These are phyloP conservation scores for Pao palembangensis DNA, from an alignment of 2,113 vertebrate species.

Conservation along the genomic window DNA sequence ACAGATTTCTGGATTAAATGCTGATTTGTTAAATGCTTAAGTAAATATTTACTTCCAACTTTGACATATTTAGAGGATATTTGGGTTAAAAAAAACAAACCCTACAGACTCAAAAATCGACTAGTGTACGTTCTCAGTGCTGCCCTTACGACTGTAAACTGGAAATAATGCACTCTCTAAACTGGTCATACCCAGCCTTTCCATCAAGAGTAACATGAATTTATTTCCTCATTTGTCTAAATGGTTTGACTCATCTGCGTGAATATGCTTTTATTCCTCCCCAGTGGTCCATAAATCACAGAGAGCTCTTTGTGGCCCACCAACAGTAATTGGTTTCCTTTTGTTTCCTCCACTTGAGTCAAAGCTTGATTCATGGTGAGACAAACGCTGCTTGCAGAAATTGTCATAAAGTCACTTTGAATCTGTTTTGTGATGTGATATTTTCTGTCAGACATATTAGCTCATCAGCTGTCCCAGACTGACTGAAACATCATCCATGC, in stretches of 20 bases:
- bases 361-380: conserved; percentile 57
- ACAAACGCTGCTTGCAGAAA: conserved; percentile 45
- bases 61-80: conserved; percentile 40
- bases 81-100: conserved; percentile 42
- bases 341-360: conserved; percentile 53
- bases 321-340: conserved; percentile 49
- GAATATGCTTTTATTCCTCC: conserved; percentile 68
- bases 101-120: too few relatives aligned
- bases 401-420: conserved; percentile 40
- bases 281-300: conserved; percentile 63
- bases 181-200: conserved; percentile 49
- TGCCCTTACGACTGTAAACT: too few relatives aligned
- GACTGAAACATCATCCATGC: background rate
- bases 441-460: conserved; percentile 3
- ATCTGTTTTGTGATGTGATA: conserved; percentile 33
- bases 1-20: conserved; percentile 39
- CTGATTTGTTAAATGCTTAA: conserved; percentile 45
- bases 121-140: too few relatives aligned
- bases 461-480: background rate
- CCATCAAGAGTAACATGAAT: conserved; percentile 60
- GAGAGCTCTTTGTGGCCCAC: conserved; percentile 56
- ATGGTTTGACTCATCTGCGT: conserved; percentile 67
- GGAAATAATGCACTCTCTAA: conserved; percentile 22
- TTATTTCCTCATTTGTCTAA: conserved; percentile 68
- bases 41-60: conserved; percentile 30